Base-by-base conservation (phyloP, 2,113 vertebrate species). In the Cyanoramphus novaezelandiae region DNA sequence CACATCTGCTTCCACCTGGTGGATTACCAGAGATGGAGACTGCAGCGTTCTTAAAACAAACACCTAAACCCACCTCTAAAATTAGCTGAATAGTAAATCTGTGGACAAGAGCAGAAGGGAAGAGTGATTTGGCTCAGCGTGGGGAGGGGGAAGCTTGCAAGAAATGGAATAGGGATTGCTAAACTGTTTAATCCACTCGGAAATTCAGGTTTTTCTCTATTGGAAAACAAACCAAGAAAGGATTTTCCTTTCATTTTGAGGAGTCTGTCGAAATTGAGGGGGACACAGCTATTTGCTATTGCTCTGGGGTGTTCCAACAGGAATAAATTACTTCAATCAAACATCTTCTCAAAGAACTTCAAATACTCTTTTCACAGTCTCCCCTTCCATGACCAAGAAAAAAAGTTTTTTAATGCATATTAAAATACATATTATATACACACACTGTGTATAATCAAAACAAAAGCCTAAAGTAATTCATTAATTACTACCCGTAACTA, bases 1-100 rank as follows among this genome's bases (percentile, higher is more conserved):
- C 94, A 95, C 65, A 93, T 94, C 87, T 97, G 95, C 94, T 97
- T 97, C 94, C 92, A 97, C 88, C 93, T 96, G 86, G 86, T 95
- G 90, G 95, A 95, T 95, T 93, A 86, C 59, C 65, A 91, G 92
- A 82, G 93, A 89, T 9, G 44, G 29, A 91, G 71, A 85, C 65
- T 28, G 68, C 46, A 70, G n/a, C 2, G 2, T 79, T 82, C 92
- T 81, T 20, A 69, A 82, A 90, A 49, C 33, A 69, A 82, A 68
- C 0, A 0, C 35, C 53, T 28, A 86, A 91, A 75, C 31, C 12
- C 65, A 90, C 49, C 43, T 72, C 67, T 84, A 90, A 92, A 95
- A 90, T 80, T 69, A 94, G 44, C 18, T 82, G 65, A 81, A 65
- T 10, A 53, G 25, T 69, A 79, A 82, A 70, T 72, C 69, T 80